A percentile compares a stretch with the other conserved stretches of the same genome.
These are phyloP conservation scores for Fragum fragum DNA, from an alignment of 2,888 invertebrate genomes.

Conservation along the genomic window DNA sequence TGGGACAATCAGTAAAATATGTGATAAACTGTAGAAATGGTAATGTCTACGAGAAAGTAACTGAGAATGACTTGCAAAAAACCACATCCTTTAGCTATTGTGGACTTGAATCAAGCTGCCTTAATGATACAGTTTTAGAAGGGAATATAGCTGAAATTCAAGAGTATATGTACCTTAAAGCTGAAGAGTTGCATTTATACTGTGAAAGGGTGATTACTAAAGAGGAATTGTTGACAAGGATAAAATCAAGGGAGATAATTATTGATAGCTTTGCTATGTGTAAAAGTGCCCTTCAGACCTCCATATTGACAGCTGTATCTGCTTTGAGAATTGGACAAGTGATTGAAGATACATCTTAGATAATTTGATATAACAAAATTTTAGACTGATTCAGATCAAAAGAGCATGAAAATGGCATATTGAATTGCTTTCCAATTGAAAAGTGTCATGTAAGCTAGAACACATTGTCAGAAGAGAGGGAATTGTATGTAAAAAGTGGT, in stretches of 20 bases:
- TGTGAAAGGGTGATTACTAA: neutral
- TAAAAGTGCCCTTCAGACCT: conserved; percentile 72
- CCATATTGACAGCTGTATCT: conserved; percentile 73
- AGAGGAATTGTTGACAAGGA: neutral
- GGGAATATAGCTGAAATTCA: neutral
- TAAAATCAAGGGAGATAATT: conserved; percentile 45
- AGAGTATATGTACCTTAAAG: neutral
- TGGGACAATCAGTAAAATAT: neutral
- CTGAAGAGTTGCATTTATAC: neutral
- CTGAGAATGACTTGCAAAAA: neutral
- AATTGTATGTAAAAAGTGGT: too few species aligned
- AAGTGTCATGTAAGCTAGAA: too few species aligned
- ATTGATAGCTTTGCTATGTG: conserved; percentile 68
- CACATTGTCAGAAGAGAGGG: too few species aligned
- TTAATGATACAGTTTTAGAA: neutral
- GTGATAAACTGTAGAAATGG: conserved; percentile 28
- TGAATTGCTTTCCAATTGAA: too few species aligned
- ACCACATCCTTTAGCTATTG: neutral
- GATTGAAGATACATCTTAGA: conserved; percentile 54
- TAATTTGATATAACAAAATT: too few species aligned
- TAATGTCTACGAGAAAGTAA: conserved; percentile 28
- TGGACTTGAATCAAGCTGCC: neutral
- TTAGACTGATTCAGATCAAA: too few species aligned
- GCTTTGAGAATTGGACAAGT: conserved; percentile 75
- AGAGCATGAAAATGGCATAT: too few species aligned